phyloP scores from a whole-genome alignment of 2,888 invertebrate genomes.

The Apoda limacodes region DNA sequence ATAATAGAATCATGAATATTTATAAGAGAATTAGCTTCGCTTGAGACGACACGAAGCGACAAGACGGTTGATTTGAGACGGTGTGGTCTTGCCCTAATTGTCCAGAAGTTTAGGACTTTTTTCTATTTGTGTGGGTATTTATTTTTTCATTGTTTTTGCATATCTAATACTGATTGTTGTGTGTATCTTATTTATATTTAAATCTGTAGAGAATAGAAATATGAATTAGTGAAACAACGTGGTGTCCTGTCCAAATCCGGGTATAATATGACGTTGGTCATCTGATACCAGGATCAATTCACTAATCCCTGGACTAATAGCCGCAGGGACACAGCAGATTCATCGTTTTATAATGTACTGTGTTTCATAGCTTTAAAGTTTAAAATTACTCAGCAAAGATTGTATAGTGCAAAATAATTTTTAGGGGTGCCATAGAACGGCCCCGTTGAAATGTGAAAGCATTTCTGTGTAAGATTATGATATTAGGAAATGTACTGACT shows the following conservation, averaged over 20 bases:
- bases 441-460: slow-evolving; percentile 56
- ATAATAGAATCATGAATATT: slow-evolving; percentile 59
- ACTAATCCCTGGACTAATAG: slow-evolving; percentile 64
- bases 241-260: slow-evolving; percentile 58
- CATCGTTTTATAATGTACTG: slow-evolving; percentile 19
- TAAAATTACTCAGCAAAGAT: slow-evolving; percentile 17
- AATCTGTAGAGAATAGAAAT: slow-evolving; percentile 38
- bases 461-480: slow-evolving; percentile 67
- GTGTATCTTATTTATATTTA: slow-evolving; percentile 4
- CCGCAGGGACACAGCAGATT: slow-evolving; percentile 30
- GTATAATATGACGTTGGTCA: slow-evolving; percentile 61
- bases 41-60: slow-evolving; percentile 29
- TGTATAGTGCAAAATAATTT: slow-evolving; percentile 36
- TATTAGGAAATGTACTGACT: slow-evolving; percentile 42
- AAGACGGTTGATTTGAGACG: slow-evolving; percentile 38
- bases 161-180: slow-evolving; percentile 13
- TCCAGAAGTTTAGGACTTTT: slow-evolving; percentile 27
- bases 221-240: slow-evolving; percentile 51
- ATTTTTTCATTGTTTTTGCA: too few relatives aligned
- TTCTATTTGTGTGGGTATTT: too few relatives aligned
- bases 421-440: slow-evolving; percentile 39
- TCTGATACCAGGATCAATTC: slow-evolving; percentile 53
- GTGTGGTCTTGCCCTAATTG: slow-evolving; percentile 38
- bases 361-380: slow-evolving; percentile 19
- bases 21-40: slow-evolving; percentile 52